A percentile compares a stretch with the other conserved stretches of the same genome.
These are phyloP conservation scores for Parambassis ranga DNA, from an alignment of 2,797 vertebrate genomes.

Conservation along the genomic window DNA sequence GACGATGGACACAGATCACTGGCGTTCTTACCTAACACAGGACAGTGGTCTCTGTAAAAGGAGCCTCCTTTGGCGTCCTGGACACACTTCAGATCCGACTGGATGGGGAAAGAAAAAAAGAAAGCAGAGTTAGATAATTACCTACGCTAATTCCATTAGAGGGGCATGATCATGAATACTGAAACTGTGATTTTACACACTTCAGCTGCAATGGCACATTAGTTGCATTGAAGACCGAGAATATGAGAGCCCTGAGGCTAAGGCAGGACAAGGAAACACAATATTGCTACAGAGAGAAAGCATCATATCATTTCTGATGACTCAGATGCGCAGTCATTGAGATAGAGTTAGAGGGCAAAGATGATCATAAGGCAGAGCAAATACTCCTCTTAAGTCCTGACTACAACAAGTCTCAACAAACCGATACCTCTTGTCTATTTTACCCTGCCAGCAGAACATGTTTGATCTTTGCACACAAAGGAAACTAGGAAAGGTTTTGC, in stretches of 20 bases:
- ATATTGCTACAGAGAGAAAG: constrained; percentile 9
- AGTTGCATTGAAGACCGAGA: constrained; percentile 31
- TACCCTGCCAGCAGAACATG: neutral
- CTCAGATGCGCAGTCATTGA: constrained; percentile 61
- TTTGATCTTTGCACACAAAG: constrained; percentile 22
- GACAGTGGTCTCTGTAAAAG: constrained; percentile 99
- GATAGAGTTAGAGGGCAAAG: constrained; percentile 62
- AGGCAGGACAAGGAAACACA: constrained; percentile 44
- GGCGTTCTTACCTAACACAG: constrained; percentile 91
- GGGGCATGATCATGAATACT: constrained; percentile 38
- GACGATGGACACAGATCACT: constrained; percentile 41
- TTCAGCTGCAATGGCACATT: constrained; percentile 9
- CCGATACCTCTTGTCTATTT: constrained; percentile 7
- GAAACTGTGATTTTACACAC: constrained; percentile 33
- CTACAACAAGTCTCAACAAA: constrained; percentile 41
- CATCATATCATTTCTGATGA: constrained; percentile 64
- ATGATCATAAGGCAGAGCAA: constrained; percentile 45
- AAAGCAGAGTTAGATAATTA: constrained; percentile 30
- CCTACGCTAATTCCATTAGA: constrained; percentile 41
- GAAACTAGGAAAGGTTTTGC: neutral
- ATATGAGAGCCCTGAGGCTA: constrained; percentile 27
- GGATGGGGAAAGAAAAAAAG: constrained; percentile 22
- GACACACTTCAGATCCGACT: constrained; percentile 99
- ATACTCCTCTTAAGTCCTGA: constrained; percentile 36
- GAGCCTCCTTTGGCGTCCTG: constrained; percentile 99